A percentile compares a stretch with the other conserved stretches of the same genome.
phyloP scores from a whole-genome alignment of 2,113 vertebrate species.

The Calidris pygmaea region DNA sequence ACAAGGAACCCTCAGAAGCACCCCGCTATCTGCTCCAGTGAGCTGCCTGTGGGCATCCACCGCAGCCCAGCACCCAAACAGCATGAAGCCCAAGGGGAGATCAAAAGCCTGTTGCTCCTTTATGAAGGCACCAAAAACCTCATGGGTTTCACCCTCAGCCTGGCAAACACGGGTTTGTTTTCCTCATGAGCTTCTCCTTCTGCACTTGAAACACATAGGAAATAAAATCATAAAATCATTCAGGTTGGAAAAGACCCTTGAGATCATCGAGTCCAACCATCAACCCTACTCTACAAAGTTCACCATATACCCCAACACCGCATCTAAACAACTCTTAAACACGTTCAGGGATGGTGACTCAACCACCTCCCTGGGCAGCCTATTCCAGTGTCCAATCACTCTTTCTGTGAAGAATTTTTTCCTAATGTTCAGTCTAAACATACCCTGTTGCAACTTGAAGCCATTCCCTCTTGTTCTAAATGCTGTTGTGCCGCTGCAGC shows the following conservation, averaged over 20 bases:
- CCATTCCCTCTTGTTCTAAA: background rate
- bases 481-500: background rate
- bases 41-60: rapidly evolving
- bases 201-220: background rate
- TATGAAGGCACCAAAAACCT: background rate
- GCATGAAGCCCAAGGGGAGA: background rate
- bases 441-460: no score
- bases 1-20: background rate
- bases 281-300: no score
- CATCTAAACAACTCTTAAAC: no score
- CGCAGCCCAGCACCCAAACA: background rate
- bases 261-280: no score
- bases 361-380: no score
- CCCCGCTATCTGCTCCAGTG: rapidly evolving
- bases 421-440: no score
- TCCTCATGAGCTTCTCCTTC: background rate
- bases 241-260: no score
- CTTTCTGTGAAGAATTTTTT: no score
- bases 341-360: no score
- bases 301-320: no score
- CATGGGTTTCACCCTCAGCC: background rate
- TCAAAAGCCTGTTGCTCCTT: background rate
- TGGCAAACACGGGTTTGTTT: background rate
- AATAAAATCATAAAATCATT: background rate
- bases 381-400: no score